These are phyloP conservation scores for Malurus elegans DNA, from an alignment of 2,113 vertebrate species.

Conservation along the genomic window DNA sequence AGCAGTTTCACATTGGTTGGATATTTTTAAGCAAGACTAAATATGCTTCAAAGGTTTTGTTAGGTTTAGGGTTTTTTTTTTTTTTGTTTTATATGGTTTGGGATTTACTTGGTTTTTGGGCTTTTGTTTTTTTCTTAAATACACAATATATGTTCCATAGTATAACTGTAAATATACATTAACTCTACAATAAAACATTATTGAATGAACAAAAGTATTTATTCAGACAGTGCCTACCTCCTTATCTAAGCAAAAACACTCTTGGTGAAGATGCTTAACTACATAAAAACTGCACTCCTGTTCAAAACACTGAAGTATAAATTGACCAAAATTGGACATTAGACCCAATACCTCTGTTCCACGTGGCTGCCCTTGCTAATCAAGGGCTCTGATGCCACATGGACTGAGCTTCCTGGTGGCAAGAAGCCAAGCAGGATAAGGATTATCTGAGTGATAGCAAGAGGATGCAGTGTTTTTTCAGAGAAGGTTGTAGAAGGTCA, in stretches of 20 bases:
- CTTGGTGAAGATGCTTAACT: neutral
- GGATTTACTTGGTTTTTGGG: neutral
- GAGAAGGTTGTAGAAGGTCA: constrained; percentile 41
- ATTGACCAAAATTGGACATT: neutral
- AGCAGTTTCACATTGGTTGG: constrained; percentile 6
- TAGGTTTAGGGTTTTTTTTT: neutral
- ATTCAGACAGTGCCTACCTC: neutral
- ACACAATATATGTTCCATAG: neutral
- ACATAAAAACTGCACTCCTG: neutral
- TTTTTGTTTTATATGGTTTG: neutral
- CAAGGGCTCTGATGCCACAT: neutral
- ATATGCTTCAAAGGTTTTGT: neutral
- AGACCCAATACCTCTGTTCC: neutral
- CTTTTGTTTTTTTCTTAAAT: neutral
- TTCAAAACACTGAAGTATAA: neutral
- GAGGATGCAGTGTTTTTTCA: constrained; percentile 56
- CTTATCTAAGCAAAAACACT: neutral
- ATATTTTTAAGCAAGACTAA: constrained; percentile 22
- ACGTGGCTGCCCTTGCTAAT: neutral
- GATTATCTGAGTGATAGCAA: constrained; percentile 32
- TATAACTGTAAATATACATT: constrained; percentile 3
- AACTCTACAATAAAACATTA: neutral
- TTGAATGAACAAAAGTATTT: neutral
- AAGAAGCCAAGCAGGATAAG: constrained; percentile 38
- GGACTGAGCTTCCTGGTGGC: constrained; percentile 39